Conservation (phyloP, 2,113 vertebrate species). For the Butorides virescens region DNA sequence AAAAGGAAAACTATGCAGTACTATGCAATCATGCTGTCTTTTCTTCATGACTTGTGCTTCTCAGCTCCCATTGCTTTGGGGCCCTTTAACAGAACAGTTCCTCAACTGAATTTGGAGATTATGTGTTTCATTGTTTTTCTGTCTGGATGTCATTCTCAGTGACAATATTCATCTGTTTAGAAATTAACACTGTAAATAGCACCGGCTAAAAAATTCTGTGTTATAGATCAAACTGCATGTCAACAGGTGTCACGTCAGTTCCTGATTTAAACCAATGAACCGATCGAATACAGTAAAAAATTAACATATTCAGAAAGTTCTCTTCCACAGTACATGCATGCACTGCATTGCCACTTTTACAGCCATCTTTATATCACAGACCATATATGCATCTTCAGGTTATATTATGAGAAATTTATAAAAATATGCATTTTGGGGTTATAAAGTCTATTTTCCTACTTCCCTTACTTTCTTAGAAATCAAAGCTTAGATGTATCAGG, state of each 20-base stretch:
- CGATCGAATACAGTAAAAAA: background rate
- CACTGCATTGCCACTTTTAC: background rate
- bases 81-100: background rate
- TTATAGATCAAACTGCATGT: background rate
- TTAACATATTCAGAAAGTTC: background rate
- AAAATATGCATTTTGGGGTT: background rate
- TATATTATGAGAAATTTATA: background rate
- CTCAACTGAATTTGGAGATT: background rate
- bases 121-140: background rate
- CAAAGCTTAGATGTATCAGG: background rate
- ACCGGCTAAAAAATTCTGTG: background rate
- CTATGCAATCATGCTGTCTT: background rate
- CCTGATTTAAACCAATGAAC: background rate
- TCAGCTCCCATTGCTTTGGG: background rate
- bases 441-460: background rate
- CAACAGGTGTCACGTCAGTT: background rate
- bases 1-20: background rate
- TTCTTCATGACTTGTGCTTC: background rate
- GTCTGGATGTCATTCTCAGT: background rate
- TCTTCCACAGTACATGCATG: background rate
- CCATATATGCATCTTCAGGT: background rate
- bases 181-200: background rate
- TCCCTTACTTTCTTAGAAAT: background rate
- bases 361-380: background rate
- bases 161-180: background rate